Percentiles rank a stretch among this genome's conserved stretches.
phyloP scores from a whole-genome alignment of 2,797 vertebrate genomes.

The Hydrocynus forskahlii region DNA sequence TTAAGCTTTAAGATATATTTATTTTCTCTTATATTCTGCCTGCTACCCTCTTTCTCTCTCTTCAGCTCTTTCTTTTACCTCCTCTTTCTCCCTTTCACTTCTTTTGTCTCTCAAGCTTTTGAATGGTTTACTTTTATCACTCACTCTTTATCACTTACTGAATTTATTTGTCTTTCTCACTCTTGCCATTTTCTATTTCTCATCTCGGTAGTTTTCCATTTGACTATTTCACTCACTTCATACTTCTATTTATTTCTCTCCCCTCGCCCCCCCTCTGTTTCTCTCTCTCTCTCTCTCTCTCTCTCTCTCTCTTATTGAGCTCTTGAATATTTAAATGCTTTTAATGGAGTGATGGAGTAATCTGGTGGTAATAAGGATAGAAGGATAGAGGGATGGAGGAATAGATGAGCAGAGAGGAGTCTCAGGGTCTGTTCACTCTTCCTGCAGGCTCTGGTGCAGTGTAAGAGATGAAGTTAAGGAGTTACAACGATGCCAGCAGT shows the following conservation, averaged over 20 bases:
- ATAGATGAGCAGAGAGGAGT: slow-evolving; percentile 3
- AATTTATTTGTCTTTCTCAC: no score
- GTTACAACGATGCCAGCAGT: slow-evolving; percentile 40
- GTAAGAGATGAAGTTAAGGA: slow-evolving; percentile 24
- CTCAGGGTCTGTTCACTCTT: background rate
- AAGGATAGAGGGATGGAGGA: background rate
- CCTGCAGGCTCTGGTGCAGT: background rate
- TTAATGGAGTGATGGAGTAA: background rate
- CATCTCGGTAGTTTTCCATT: no score
- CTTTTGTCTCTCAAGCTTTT: no score
- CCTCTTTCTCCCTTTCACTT: background rate
- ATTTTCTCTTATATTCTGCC: no score
- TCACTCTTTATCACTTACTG: background rate
- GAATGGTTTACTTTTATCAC: no score
- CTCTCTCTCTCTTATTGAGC: background rate
- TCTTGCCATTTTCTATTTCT: no score
- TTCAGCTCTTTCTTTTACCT: no score
- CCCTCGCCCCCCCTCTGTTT: no score
- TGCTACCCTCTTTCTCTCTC: no score
- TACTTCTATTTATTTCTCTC: no score
- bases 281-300: background rate
- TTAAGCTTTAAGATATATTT: no score
- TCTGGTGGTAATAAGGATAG: background rate
- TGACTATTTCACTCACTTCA: no score
- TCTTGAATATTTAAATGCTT: background rate